phyloP scores from a whole-genome alignment of 2,888 invertebrate genomes.

The Syrphus vitripennis region DNA sequence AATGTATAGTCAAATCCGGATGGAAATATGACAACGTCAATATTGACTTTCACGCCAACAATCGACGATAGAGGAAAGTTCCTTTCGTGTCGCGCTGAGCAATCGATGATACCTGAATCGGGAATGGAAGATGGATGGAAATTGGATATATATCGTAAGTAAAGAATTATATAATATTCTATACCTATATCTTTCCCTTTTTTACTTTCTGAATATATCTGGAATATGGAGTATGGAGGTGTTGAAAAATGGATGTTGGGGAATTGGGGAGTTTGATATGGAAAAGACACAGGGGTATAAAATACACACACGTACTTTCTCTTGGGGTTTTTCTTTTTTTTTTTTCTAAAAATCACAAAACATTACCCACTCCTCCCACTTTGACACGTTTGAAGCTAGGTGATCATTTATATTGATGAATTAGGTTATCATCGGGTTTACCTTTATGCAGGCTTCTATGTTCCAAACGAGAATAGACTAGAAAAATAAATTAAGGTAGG shows the following conservation, averaged over 20 bases:
- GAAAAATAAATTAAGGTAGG: background rate
- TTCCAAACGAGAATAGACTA: background rate
- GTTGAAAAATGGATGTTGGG: background rate
- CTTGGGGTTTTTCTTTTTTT: background rate
- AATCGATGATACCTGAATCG: conserved; percentile 88
- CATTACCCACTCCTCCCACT: background rate
- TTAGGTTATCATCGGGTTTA: background rate
- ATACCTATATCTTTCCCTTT: background rate
- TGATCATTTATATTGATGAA: conserved; percentile 25
- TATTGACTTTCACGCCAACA: conserved; percentile 88
- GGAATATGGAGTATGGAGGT: too few relatives aligned
- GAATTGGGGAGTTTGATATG: background rate
- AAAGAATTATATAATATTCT: conserved; percentile 43
- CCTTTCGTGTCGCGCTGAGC: conserved; percentile 90
- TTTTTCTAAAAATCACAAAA: background rate
- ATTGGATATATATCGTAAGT: conserved; percentile 93
- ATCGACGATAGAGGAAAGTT: conserved; percentile 91
- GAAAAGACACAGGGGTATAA: background rate
- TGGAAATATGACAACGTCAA: conserved; percentile 89
- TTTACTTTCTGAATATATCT: background rate
- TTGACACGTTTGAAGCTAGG: background rate
- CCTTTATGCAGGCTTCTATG: background rate
- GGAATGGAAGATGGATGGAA: conserved; percentile 91
- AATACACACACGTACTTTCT: background rate
- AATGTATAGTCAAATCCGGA: conserved; percentile 82